Conservation (phyloP, 2,797 vertebrate species). For the Silurus aristotelis region DNA sequence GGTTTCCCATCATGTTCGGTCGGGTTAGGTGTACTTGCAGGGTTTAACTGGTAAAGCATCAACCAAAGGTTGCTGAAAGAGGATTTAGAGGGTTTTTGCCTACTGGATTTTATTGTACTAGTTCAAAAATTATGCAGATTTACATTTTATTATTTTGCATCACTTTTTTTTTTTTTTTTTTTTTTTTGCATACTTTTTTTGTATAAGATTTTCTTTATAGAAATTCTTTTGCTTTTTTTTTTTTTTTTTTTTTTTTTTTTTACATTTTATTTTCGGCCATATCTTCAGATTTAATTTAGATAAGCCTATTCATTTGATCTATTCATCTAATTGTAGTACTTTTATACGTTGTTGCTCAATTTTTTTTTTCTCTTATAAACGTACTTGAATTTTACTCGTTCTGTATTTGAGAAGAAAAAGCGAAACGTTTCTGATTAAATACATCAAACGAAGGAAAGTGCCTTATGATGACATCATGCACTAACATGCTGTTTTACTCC, state of each 20-base stretch:
- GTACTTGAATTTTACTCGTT: slow-evolving; percentile 59
- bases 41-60: slow-evolving; percentile 31
- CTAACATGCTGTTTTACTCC: not conserved
- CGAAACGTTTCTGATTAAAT: not conserved
- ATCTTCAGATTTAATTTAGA: no score
- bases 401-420: slow-evolving; percentile 1
- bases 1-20: slow-evolving; percentile 66
- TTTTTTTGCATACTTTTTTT: not conserved
- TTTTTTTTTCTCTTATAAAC: not conserved
- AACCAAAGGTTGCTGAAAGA: slow-evolving; percentile 23
- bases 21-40: slow-evolving; percentile 38
- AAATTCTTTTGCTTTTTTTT: no score
- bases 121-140: slow-evolving; percentile 15
- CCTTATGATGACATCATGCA: not conserved
- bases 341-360: not conserved
- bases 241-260: no score
- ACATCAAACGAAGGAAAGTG: not conserved
- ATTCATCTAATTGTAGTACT: slow-evolving; percentile 7
- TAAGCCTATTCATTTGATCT: slow-evolving; percentile 19
- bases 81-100: no score
- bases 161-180: not conserved
- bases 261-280: no score
- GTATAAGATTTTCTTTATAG: no score
- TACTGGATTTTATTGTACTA: not conserved
- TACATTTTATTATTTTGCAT: no score